Evolutionary conservation across 2,888 invertebrate genomes (phyloP).

Genomic region (Penaeus monodon): DNA sequence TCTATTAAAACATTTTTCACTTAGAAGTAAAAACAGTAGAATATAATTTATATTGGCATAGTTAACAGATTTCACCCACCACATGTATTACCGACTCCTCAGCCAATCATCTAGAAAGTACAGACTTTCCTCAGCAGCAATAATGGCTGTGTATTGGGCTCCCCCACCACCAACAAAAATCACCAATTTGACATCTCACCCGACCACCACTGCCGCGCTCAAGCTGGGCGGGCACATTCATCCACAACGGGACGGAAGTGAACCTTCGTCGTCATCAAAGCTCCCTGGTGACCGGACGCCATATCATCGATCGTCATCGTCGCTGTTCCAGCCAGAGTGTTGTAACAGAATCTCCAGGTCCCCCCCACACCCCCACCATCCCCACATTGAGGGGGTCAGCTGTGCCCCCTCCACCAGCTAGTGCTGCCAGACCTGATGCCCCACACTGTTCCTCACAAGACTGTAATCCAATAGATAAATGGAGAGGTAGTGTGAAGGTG

Average conservation of each 20-base stretch:
- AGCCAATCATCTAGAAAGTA: slow-evolving; percentile 25
- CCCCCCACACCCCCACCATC: slow-evolving; percentile 49
- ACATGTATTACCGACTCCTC: slow-evolving; percentile 53
- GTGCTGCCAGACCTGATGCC: slow-evolving; percentile 38
- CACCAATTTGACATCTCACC: slow-evolving; percentile 66
- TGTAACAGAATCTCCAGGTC: slow-evolving; percentile 34
- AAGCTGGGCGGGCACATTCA: slow-evolving; percentile 95
- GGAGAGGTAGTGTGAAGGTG: not conserved
- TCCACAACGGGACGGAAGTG: slow-evolving; percentile 85
- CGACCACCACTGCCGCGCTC: slow-evolving; percentile 83
- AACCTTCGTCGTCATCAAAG: slow-evolving; percentile 78
- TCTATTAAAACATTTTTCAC: no score
- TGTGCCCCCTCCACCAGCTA: slow-evolving; percentile 36
- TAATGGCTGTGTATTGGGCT: slow-evolving; percentile 45
- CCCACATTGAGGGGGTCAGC: slow-evolving; percentile 40
- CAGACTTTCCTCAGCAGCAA: slow-evolving; percentile 24
- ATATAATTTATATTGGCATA: no score
- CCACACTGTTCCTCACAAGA: slow-evolving; percentile 55
- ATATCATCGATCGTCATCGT: slow-evolving; percentile 84
- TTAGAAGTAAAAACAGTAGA: no score
- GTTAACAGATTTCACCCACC: not conserved
- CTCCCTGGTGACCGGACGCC: slow-evolving; percentile 77
- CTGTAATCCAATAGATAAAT: slow-evolving; percentile 20
- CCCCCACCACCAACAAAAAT: slow-evolving; percentile 51
- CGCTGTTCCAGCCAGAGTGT: slow-evolving; percentile 49